Evolutionary conservation across 2,888 invertebrate genomes (phyloP), one percentile per base, ranked within the genome.

Genomic region (Plebejus argus): DNA sequence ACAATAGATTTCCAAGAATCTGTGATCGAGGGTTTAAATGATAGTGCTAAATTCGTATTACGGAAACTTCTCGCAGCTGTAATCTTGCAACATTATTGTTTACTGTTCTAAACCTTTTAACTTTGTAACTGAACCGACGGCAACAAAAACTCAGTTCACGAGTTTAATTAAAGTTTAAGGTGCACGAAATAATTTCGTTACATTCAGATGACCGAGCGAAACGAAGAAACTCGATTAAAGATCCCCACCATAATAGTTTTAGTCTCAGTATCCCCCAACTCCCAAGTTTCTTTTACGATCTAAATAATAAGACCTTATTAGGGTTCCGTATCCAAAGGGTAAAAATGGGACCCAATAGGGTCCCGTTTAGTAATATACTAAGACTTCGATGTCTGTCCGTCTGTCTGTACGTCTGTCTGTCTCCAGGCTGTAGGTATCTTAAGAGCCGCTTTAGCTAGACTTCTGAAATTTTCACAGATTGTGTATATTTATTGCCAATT

Each of bases 141-240:
- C 15, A 72, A 18, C 49, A 74, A 74, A 53, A 53, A 74, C 23
- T 12, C 18, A 74, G 23, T 74, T 18, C 23, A 23, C 23, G 23
- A 53, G 74, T 74, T 74, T 74, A 74, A 74, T 74, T 74, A 74
- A 74, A 74, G 74, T 74, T 74, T 74, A 53, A 74, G 45, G 35
- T 71, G 71, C 35, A 20, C 49, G 45, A 74, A 74, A 74, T 53
- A 49, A 74, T 74, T 53, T 53, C 45, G 49, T 53, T 74, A 23
- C 18, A 72, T 72, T 72, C 39, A 49, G 74, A 74, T 74, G 74
- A 74, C 49, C 45, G 28, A 74, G 74, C 74, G 53, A 53, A 49
- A 53, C 74, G 23, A 33, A 49, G 23, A 23, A 72, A 45, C 72
- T 39, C 39, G 7, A 1, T 72, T 72, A 45, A 72, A 20, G 45